phyloP scores from a whole-genome alignment of 2,888 invertebrate species.

The Drosophila koepferae region DNA sequence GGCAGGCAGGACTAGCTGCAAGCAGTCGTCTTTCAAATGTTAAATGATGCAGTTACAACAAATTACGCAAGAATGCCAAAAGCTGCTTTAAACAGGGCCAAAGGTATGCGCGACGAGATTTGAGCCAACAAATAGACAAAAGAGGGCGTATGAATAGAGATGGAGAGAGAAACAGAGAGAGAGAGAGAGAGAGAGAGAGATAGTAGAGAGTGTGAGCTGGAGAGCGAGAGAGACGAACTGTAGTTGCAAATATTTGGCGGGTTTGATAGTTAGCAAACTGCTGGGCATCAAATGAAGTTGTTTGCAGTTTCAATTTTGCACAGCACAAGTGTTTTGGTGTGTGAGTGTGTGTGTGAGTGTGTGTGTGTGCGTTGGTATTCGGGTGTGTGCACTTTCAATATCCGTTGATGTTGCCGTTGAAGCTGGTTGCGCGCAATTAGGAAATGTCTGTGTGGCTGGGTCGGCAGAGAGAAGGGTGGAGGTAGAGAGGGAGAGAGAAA shows the following conservation, averaged over 20 bases:
- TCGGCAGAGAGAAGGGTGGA: neutral
- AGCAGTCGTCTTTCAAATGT: conserved; percentile 69
- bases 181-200: neutral
- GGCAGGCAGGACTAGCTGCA: conserved; percentile 13
- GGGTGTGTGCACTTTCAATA: conserved; percentile 62
- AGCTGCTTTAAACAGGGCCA: conserved; percentile 46
- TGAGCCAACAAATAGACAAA: conserved; percentile 40
- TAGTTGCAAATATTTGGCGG: conserved; percentile 62
- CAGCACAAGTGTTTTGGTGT: conserved; percentile 4
- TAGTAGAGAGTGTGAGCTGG: neutral
- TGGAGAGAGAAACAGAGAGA: neutral
- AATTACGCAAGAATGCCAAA: conserved; percentile 63
- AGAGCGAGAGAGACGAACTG: neutral
- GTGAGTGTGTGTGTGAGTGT: neutral
- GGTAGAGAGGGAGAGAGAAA: too few species aligned
- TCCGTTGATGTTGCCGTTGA: conserved; percentile 61
- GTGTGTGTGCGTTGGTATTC: conserved; percentile 8
- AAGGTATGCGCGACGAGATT: conserved; percentile 54
- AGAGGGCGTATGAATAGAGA: neutral
- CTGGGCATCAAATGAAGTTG: conserved; percentile 66
- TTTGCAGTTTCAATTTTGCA: conserved; percentile 67
- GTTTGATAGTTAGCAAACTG: conserved; percentile 66
- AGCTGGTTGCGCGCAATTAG: conserved; percentile 62
- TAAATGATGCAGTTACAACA: conserved; percentile 76
- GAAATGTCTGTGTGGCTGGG: conserved; percentile 56